A percentile compares a stretch with the other conserved stretches of the same genome.
Evolutionary conservation across 2,888 invertebrate species (phyloP).

Genomic region (Mechanitis messenoides): DNA sequence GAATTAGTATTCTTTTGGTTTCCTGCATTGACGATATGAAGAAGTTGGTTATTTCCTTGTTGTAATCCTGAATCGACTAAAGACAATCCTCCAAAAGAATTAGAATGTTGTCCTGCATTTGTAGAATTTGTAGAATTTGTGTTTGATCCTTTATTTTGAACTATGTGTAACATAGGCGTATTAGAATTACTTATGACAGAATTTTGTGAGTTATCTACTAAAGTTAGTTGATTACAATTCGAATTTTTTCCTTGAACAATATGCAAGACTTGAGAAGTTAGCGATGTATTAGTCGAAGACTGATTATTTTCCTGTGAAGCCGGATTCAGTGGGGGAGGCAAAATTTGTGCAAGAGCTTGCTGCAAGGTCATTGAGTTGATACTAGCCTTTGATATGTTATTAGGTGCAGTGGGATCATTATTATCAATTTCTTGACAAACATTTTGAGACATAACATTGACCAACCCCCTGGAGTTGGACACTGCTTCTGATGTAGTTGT

Average conservation of each 20-base stretch:
- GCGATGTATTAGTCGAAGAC: slow-evolving; percentile 39
- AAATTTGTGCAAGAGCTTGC: slow-evolving; percentile 68
- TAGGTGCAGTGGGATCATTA: slow-evolving; percentile 40
- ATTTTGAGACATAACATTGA: slow-evolving; percentile 74
- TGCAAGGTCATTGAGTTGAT: slow-evolving; percentile 66
- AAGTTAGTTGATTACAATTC: slow-evolving; percentile 58
- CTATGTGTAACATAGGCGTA: slow-evolving; percentile 67
- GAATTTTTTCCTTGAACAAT: slow-evolving; percentile 68
- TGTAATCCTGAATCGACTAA: slow-evolving; percentile 64
- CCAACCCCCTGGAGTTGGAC: slow-evolving; percentile 49
- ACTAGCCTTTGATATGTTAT: slow-evolving; percentile 54
- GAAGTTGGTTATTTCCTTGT: slow-evolving; percentile 66
- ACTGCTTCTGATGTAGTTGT: slow-evolving; percentile 45
- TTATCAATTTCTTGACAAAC: slow-evolving; percentile 50
- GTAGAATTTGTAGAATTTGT: slow-evolving; percentile 43
- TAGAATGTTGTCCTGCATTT: slow-evolving; percentile 45
- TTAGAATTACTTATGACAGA: slow-evolving; percentile 58
- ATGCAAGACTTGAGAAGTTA: slow-evolving; percentile 62
- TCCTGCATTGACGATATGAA: slow-evolving; percentile 70
- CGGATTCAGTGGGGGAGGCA: slow-evolving; percentile 65
- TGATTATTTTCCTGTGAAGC: slow-evolving; percentile 48
- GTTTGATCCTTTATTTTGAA: slow-evolving; percentile 58
- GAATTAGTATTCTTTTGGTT: slow-evolving; percentile 56
- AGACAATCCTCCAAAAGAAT: slow-evolving; percentile 60
- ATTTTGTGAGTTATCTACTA: slow-evolving; percentile 61